Conservation (phyloP, 2,888 invertebrate species). For the Priapulus caudatus region DNA sequence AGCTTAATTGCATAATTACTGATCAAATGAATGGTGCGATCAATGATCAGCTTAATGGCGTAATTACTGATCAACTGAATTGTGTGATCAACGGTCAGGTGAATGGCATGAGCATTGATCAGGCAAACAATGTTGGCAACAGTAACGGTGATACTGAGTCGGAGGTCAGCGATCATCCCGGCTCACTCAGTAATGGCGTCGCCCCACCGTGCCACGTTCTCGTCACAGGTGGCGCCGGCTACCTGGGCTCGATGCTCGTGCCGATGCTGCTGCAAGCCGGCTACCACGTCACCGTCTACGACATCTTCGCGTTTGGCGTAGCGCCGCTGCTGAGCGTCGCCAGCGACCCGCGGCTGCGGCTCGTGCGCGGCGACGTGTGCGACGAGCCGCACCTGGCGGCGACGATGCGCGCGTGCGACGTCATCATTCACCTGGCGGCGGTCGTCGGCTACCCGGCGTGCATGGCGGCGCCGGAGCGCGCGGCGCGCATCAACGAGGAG, state of each 20-base stretch:
- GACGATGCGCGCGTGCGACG: conserved; percentile 27
- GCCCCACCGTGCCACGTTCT: too few species aligned
- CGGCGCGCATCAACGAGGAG: conserved; percentile 30
- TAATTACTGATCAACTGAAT: too few species aligned
- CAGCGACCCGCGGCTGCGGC: conserved; percentile 16
- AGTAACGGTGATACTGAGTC: too few species aligned
- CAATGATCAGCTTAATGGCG: too few species aligned
- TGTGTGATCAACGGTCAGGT: too few species aligned
- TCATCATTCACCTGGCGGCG: conserved; percentile 36
- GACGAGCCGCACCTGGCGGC: conserved; percentile 25
- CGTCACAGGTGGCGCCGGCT: conserved; percentile 36
- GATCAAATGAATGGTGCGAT: too few species aligned
- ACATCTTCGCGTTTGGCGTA: conserved; percentile 34
- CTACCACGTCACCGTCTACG: conserved; percentile 35
- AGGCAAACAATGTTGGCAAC: too few species aligned
- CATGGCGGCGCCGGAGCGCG: conserved; percentile 32
- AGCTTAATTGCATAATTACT: too few species aligned
- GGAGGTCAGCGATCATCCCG: too few species aligned
- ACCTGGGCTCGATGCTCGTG: conserved; percentile 36
- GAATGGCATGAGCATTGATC: too few species aligned
- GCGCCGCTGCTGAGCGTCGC: conserved; percentile 28
- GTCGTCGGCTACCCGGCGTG: conserved; percentile 39
- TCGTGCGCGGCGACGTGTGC: conserved; percentile 30
- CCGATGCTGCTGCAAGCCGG: conserved; percentile 34
- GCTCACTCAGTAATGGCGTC: too few species aligned